A percentile compares a stretch with the other conserved stretches of the same genome.
Evolutionary conservation across 1,140 invertebrate genomes (phyloP).

Genomic region (Drosophila nigromelanica): DNA sequence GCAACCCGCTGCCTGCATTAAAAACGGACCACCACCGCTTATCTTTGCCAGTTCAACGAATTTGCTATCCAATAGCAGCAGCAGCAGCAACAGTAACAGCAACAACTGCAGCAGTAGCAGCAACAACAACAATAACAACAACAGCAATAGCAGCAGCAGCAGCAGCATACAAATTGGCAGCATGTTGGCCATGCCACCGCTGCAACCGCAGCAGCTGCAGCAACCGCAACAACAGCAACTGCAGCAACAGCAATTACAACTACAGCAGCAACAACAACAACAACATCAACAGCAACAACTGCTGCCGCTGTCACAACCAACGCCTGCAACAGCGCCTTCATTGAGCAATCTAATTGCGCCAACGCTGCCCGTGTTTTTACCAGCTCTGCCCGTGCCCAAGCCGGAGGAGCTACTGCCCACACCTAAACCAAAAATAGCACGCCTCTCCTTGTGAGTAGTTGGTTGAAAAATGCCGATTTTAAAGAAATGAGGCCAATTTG

Average conservation of each 20-base stretch:
- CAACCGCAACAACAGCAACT: constrained; percentile 46
- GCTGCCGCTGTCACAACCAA: constrained; percentile 2
- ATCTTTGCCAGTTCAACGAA: constrained; percentile 68
- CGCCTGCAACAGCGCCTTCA: constrained; percentile 21
- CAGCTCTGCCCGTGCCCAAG: constrained; percentile 55
- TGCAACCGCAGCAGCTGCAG: constrained; percentile 43
- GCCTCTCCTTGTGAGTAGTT: constrained; percentile 84
- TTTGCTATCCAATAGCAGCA: constrained; percentile 53
- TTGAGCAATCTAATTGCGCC: constrained; percentile 40
- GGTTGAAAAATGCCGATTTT: constrained; percentile 82
- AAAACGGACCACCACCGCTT: constrained; percentile 62
- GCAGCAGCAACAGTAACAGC: constrained; percentile 37
- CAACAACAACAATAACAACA: constrained; percentile 6
- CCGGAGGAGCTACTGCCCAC: constrained; percentile 65
- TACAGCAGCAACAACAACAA: constrained; percentile 15
- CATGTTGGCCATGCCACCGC: constrained; percentile 49
- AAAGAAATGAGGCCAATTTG: constrained; percentile 62
- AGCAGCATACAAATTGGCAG: constrained; percentile 26
- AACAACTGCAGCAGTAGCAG: constrained; percentile 32
- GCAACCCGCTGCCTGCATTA: constrained; percentile 30
- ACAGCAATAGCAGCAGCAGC: constrained; percentile 23
- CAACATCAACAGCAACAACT: constrained; percentile 15
- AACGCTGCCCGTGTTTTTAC: constrained; percentile 48
- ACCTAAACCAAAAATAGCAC: constrained; percentile 83
- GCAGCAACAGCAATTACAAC: constrained; percentile 23